Evolutionary conservation across 2,113 vertebrate genomes (phyloP).

Genomic region (Andinoacara biseriatus): DNA sequence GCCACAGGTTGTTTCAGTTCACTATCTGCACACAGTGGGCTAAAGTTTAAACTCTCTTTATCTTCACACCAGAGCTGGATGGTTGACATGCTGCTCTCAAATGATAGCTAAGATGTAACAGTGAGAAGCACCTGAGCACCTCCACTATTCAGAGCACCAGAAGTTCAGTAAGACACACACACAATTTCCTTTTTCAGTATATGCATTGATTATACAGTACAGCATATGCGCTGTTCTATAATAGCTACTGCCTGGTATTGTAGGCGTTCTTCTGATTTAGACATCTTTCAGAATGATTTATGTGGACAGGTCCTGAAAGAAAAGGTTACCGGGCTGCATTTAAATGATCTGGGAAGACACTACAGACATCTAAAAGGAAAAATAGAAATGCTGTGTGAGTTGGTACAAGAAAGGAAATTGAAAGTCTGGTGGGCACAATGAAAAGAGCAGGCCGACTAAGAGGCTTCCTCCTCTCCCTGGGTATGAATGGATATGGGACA

Average conservation of each 20-base stretch:
- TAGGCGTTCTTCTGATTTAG: too few relatives aligned
- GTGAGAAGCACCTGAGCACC: not conserved
- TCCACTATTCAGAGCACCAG: too few relatives aligned
- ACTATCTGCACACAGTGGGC: not conserved
- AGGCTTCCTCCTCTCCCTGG: not conserved
- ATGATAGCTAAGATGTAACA: not conserved
- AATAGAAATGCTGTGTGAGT: fast-evolving
- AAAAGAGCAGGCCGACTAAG: not conserved
- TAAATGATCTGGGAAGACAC: not conserved
- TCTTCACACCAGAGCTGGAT: not conserved
- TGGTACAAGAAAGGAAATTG: not conserved
- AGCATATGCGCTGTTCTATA: too few relatives aligned
- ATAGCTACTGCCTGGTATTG: too few relatives aligned
- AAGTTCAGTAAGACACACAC: too few relatives aligned
- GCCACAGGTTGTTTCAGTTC: not conserved
- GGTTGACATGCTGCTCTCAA: not conserved
- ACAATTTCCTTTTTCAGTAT: too few relatives aligned
- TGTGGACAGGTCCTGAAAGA: too few relatives aligned
- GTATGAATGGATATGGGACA: not conserved
- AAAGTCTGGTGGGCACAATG: not conserved
- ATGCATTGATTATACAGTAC: too few relatives aligned
- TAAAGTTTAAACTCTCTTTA: not conserved
- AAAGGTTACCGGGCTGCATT: too few relatives aligned
- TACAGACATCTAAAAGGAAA: fast-evolving
- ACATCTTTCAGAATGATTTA: too few relatives aligned